Evolutionary conservation across 2,797 vertebrate genomes (phyloP), one percentile per base, ranked within the genome.

Genomic region (Coilia nasus): DNA sequence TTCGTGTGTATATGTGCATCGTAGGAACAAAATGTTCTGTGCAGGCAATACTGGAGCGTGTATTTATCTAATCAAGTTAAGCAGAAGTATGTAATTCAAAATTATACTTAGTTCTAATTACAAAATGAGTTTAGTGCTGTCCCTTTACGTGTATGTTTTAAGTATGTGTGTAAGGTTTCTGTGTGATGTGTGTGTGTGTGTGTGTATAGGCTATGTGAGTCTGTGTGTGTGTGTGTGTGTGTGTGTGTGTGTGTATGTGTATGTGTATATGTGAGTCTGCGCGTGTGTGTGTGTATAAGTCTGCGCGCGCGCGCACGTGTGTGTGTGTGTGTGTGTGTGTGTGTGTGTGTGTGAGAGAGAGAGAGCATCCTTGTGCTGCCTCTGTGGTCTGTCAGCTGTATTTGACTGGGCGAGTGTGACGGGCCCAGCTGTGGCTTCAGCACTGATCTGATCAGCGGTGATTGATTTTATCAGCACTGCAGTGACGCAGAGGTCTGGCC

Each of bases 401-500:
- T 54, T 12, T 46, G 62, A 75, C 50, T 75, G 83, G 31, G 47
- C 78, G 1, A 41, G 67, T 81, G 44, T 84, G 64, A 57, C 21
- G 10, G 71, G 2, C 41, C 83, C 31, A 31, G 84, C 82, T 56
- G 41, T 82, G 46, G 50, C 82, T 41, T 80, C 83, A 71, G 83
- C 82, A 83, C 82, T 81, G 81, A 85, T 87, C 84, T 88, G 86
- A 87, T 88, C 84, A 84, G 67, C 62, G 82, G 57, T 85, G 88
- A 89, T 89, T 86, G 86, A 87, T 87, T 84, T 85, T 83, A 87
- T 85, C 84, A 83, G 82, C 84, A 83, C 71, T 71, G 85, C 85
- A 80, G 85, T 71, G 62, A 84, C 81, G 23, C 84, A 82, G 11
- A 35, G 83, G 86, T 83, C 84, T 82, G 56, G 85, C 78, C 86